Evolutionary conservation across 2,888 invertebrate species (phyloP), one percentile per base, ranked within the genome.

Genomic region (Diaperis boleti): DNA sequence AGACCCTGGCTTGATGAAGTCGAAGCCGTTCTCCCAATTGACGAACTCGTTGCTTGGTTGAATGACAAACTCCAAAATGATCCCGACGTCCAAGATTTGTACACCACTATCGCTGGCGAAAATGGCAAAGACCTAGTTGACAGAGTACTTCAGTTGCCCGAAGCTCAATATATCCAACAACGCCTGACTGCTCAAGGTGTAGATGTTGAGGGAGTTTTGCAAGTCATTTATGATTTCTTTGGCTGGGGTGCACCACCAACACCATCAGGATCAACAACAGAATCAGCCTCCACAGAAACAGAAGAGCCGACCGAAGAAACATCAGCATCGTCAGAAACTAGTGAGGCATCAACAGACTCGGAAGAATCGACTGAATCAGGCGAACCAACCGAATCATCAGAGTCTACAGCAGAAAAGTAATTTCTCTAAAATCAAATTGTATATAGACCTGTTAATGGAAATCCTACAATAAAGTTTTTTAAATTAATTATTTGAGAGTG

Each of bases 21-120:
- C 33, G 59, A 59, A 35, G 68, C 59, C 4, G 59, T 68, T 11
- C 29, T 76, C 6, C 70, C 71, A 2, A 3, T 66, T 2, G 69
- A 70, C 11, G 65, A 69, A 17, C 37, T 75, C 8, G 17, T 69
- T 3, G 60, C 37, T 2, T 33, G 66, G 7, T 56, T 71, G 20
- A 55, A 66, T 14, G 69, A 72, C 14, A 71, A 72, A 35, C 31
- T 72, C 17, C 59, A 57, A 35, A 69, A 68, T 47, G 71, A 69
- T 39, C 59, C 57, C 0, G 71, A 68, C 20, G 71, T 76, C 57
- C 62, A 70, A 60, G 69, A 65, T 13, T 67, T 76, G 15, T 72
- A 69, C 37, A 64, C 56, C 8, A 33, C 33, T 2, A 26, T 26
- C n/a, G 26, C 26, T 26, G n/a, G 26, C n/a, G 26, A 33, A 33